These are phyloP conservation scores for Polyommatus iphigenia DNA, from an alignment of 2,888 invertebrate genomes.

Conservation along the genomic window DNA sequence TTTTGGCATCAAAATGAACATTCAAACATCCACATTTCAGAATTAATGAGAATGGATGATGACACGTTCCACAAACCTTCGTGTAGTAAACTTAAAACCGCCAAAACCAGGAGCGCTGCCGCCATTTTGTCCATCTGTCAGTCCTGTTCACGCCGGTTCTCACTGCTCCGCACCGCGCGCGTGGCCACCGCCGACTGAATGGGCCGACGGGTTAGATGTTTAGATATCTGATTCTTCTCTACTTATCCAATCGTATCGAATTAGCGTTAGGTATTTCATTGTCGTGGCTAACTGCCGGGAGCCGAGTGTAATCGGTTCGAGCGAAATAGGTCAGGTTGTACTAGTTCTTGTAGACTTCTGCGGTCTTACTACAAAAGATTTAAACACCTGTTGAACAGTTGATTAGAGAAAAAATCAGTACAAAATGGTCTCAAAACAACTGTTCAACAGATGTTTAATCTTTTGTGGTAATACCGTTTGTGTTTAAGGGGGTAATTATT, in stretches of 20 bases:
- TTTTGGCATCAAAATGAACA: not conserved
- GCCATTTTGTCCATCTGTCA: constrained; percentile 55
- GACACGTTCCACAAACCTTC: constrained; percentile 62
- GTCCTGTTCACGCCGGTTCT: constrained; percentile 48
- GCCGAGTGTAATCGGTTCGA: not conserved
- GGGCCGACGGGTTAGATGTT: constrained; percentile 40
- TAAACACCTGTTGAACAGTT: too few species aligned
- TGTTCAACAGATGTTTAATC: too few species aligned
- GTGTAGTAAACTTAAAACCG: constrained; percentile 70
- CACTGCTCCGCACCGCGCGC: constrained; percentile 56
- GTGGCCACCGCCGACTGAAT: constrained; percentile 43
- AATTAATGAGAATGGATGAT: not conserved
- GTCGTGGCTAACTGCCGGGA: constrained; percentile 7
- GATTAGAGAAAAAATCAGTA: too few species aligned
- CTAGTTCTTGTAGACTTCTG: not conserved
- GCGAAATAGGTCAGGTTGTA: constrained; percentile 23
- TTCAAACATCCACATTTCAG: not conserved
- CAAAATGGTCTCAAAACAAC: too few species aligned
- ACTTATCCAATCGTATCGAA: constrained; percentile 30
- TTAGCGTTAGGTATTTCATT: constrained; percentile 27
- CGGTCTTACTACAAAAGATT: too few species aligned
- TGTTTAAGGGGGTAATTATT: too few species aligned
- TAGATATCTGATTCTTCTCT: constrained; percentile 46
- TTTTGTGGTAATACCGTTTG: too few species aligned
- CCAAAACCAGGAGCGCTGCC: constrained; percentile 62